Base-by-base conservation (phyloP, 2,888 invertebrate genomes). In the Microctonus aethiopoides region DNA sequence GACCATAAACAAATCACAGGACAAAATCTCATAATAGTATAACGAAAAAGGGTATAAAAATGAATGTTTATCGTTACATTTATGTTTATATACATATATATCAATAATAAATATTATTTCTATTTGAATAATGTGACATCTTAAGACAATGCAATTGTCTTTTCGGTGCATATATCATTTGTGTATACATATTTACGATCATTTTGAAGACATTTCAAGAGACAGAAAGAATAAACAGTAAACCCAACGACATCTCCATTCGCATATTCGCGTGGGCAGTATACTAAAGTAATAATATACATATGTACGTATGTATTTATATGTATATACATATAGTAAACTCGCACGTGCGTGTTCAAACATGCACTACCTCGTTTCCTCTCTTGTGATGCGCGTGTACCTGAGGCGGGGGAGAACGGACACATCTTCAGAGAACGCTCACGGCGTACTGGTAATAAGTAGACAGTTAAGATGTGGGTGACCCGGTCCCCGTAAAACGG, bases 401-500 rank as follows among this genome's bases (percentile, higher is more conserved):
- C 13, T 3, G 3, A 0, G n/a, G n/a, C n/a, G 13, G 9, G 13
- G 39, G 39, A 39, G n/a, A 39, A 39, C 6, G 20, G 3, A 16
- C 46, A 46, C 39, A 29, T 62, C 41, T 29, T 29, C 62, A 36
- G 16, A 46, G 46, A 62, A 62, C 26, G 6, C 51, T 51, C 26
- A 34, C 24, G 11, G 16, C 32, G 9, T 22, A 52, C 63, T 72
- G 68, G 77, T 76, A 78, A 81, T 78, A 81, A 79, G 80, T 79
- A 80, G 79, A 76, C 76, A 77, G 81, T 72, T 71, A 63, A 46
- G 63, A 84, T 82, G 81, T 83, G 82, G 84, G 83, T 84, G 81
- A 84, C 84, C 84, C 81, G 82, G 83, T 84, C 83, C 80, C 79
- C 5, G n/a, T 46, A 77, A 80, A 84, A 83, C 84, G 79, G 78